Evolutionary conservation across 2,797 vertebrate genomes (phyloP).

Genomic region (Scleropages formosus): DNA sequence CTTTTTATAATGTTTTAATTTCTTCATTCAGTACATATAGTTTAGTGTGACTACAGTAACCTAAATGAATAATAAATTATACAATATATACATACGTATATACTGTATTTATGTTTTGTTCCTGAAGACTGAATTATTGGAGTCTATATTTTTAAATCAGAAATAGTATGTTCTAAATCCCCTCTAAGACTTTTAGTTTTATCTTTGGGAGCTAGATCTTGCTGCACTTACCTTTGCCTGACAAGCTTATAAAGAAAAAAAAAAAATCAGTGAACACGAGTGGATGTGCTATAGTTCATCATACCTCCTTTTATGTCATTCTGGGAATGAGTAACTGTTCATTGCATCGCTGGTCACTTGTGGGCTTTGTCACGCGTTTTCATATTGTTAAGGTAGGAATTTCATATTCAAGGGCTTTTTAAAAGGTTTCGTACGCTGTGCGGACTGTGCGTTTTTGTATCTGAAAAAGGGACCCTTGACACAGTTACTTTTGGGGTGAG

Average conservation of each 20-base stretch:
- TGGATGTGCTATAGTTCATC: neutral
- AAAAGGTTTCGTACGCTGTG: slow-evolving; percentile 8
- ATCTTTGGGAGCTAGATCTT: slow-evolving; percentile 14
- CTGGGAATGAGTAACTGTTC: neutral
- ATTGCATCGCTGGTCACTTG: neutral
- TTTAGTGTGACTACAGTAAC: slow-evolving; percentile 35
- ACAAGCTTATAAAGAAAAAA: slow-evolving; percentile 19
- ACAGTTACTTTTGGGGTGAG: slow-evolving; percentile 6
- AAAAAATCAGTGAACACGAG: slow-evolving; percentile 7
- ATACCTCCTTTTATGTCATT: slow-evolving; percentile 22
- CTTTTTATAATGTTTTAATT: slow-evolving; percentile 35
- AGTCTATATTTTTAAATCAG: slow-evolving; percentile 27
- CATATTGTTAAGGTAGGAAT: neutral
- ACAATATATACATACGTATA: slow-evolving; percentile 37
- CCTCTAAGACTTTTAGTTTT: slow-evolving; percentile 26
- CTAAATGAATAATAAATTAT: slow-evolving; percentile 32
- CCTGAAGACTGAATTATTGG: slow-evolving; percentile 29
- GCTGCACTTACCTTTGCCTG: slow-evolving; percentile 28
- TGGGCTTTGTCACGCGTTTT: neutral
- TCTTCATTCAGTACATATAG: slow-evolving; percentile 32
- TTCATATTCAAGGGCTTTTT: slow-evolving; percentile 13
- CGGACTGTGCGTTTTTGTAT: slow-evolving; percentile 9
- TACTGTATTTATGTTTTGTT: slow-evolving; percentile 35
- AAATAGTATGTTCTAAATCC: slow-evolving; percentile 18
- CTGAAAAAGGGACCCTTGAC: slow-evolving; percentile 31